These are phyloP conservation scores for Platerodrilus igneus DNA, from an alignment of 2,888 invertebrate species.

Conservation along the genomic window DNA sequence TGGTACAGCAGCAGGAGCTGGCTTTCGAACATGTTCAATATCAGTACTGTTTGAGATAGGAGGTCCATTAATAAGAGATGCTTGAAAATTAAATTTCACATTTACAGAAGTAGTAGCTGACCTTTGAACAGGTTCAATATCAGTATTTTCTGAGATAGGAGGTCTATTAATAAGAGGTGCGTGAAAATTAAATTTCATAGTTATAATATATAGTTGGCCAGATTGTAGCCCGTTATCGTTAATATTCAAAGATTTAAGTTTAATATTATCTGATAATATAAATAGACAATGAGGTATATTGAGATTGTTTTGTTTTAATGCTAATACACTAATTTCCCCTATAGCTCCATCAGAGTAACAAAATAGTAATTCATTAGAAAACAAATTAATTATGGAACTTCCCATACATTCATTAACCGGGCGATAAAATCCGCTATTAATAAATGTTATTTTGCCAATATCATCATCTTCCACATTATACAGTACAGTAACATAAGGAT, in stretches of 20 bases:
- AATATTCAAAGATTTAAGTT: conserved; percentile 1
- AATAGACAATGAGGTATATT: conserved; percentile 42
- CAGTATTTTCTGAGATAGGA: no score
- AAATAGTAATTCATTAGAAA: conserved; percentile 36
- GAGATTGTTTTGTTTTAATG: conserved; percentile 37
- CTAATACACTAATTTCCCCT: conserved; percentile 22
- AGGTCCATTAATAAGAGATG: no score
- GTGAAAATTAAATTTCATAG: no score
- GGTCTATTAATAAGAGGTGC: no score
- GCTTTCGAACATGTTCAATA: no score
- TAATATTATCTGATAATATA: conserved; percentile 23
- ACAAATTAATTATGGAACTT: conserved; percentile 32
- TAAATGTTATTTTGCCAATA: conserved; percentile 21
- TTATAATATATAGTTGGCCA: no score
- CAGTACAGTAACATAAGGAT: conserved; percentile 35
- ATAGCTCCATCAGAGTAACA: conserved; percentile 18
- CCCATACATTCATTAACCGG: conserved; percentile 33
- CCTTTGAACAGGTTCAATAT: no score
- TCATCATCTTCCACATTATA: conserved; percentile 38
- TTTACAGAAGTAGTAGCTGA: no score
- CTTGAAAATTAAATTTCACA: no score
- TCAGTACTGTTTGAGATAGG: no score
- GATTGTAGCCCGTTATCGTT: background rate
- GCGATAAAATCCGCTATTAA: conserved; percentile 40
- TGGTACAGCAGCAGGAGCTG: no score